These are phyloP conservation scores for Anarsia innoxiella DNA, from an alignment of 2,888 invertebrate genomes.

Conservation along the genomic window DNA sequence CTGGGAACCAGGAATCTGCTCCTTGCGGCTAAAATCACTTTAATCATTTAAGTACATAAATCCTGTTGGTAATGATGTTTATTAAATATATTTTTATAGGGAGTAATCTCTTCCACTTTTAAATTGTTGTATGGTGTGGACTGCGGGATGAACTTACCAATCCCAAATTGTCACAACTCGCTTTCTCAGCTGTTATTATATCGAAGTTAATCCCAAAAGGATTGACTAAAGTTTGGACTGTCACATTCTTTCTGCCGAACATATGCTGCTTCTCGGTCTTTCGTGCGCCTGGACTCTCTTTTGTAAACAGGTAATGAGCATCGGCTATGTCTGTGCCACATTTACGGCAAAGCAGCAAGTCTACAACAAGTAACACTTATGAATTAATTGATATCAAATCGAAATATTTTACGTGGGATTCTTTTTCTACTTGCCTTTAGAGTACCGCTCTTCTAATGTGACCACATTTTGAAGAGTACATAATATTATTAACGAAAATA, in stretches of 20 bases:
- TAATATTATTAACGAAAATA: conserved; percentile 31
- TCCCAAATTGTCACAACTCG: conserved; percentile 70
- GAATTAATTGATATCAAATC: not conserved
- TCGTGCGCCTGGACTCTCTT: conserved; percentile 65
- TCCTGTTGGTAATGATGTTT: not conserved
- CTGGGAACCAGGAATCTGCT: conserved; percentile 79
- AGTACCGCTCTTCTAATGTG: conserved; percentile 30
- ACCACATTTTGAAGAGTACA: conserved; percentile 25
- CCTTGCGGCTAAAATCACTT: conserved; percentile 56
- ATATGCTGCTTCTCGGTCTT: conserved; percentile 64
- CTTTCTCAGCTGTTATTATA: conserved; percentile 67
- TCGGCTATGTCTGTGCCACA: conserved; percentile 77
- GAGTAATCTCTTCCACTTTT: not conserved
- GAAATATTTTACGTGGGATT: conserved; percentile 21
- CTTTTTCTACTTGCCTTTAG: conserved; percentile 32
- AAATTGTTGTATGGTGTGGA: conserved; percentile 13
- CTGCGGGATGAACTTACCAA: no score
- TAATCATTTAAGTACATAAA: not conserved
- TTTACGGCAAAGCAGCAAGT: conserved; percentile 73
- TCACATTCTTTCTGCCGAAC: conserved; percentile 69
- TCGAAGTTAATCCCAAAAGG: conserved; percentile 72
- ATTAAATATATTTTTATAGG: not conserved
- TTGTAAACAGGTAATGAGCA: conserved; percentile 65
- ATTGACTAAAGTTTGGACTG: conserved; percentile 73
- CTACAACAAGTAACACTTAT: conserved; percentile 45